Percentiles rank a stretch among this genome's conserved stretches.
These are phyloP conservation scores for Anas acuta DNA, from an alignment of 2,797 vertebrate genomes.

Conservation along the genomic window DNA sequence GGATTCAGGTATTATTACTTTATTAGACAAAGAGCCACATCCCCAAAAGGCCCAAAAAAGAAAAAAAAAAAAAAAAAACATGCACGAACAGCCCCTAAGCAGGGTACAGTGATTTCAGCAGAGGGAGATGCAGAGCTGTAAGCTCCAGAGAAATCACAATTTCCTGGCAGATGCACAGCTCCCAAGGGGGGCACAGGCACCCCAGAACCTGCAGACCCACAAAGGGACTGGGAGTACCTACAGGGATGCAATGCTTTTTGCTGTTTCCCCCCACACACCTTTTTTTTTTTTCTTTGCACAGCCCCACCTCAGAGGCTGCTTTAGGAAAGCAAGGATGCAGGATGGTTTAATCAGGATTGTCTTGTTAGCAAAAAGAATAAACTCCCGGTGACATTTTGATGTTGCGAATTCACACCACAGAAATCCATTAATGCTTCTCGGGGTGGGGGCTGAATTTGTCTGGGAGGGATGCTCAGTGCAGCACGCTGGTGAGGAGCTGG, in stretches of 20 bases:
- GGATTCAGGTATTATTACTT: neutral
- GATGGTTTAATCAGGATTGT: neutral
- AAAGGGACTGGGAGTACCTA: neutral
- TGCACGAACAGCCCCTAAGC: rapidly evolving
- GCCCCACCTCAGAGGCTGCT: neutral
- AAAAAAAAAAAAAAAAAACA: no score
- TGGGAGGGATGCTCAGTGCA: neutral
- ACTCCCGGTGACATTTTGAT: neutral
- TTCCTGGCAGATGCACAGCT: neutral
- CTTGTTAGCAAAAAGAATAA: neutral
- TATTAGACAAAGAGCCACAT: neutral
- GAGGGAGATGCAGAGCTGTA: neutral
- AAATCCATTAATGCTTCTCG: neutral
- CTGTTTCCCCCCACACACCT: neutral
- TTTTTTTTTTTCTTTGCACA: neutral
- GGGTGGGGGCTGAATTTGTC: neutral
- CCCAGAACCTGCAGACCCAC: neutral
- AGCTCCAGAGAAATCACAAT: neutral
- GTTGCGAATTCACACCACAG: slow-evolving; percentile 17
- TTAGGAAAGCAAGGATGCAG: neutral
- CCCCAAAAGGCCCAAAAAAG: neutral
- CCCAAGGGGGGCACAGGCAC: neutral
- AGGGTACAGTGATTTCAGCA: neutral
- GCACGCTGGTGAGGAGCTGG: neutral
- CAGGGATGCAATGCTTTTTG: neutral